Evolutionary conservation across 2,113 vertebrate species (phyloP), one percentile per base, ranked within the genome.

Genomic region (Tachycineta bicolor): DNA sequence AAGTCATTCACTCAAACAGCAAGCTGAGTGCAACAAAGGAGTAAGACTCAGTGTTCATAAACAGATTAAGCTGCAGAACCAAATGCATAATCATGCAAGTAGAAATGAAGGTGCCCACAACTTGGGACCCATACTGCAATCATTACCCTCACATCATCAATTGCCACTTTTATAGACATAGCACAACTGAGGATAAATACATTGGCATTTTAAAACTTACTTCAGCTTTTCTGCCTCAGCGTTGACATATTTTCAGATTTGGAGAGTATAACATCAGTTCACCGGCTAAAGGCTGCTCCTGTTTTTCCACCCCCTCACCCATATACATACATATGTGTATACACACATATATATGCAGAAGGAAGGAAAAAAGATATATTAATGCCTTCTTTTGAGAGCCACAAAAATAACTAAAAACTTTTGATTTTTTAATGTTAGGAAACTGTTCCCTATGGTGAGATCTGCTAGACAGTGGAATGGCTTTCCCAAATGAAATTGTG

Each of bases 381-480:
- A 90, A 92, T 21, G 16, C 55, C 60, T 94, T 94, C 68, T 74
- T 83, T 58, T 81, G 71, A 89, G 52, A 95, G 68, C 12, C 71
- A 88, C 71, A 93, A 67, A 84, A 28, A 78, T 68, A 92, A 83
- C 56, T 17, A 46, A 92, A 50, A 81, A 60, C 28, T 75, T 75
- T 3, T 80, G 33, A 47, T 80, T 78, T 85, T 89, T 89, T 67
- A 65, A 26, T 29, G 50, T 87, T 77, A 77, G 67, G 49, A 82
- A 94, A 80, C 63, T 34, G 56, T 90, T 94, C 46, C 81, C 80
- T 55, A 33, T 5, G 53, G 77, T 28, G 23, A 89, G 59, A 80
- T 85, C 73, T 92, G 55, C 80, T 87, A 94, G 87, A 85, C 50
- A 85, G 69, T 47, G 46, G 22, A 91, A 62, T 77, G 49, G 74